A percentile compares a stretch with the other conserved stretches of the same genome.
These are phyloP conservation scores for Laothoe populi DNA, from an alignment of 2,888 invertebrate species.

Conservation along the genomic window DNA sequence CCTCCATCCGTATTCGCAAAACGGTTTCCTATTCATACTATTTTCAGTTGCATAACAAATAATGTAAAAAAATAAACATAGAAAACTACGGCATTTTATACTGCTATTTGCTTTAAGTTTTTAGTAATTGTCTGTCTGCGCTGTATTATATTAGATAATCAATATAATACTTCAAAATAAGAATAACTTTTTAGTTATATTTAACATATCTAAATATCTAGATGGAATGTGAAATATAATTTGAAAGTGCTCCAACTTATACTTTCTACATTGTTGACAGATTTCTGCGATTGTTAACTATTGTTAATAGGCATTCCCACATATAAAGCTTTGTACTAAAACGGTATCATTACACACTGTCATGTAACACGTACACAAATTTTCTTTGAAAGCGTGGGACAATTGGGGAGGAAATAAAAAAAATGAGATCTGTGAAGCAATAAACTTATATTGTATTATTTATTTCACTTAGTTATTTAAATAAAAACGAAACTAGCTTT, in stretches of 20 bases:
- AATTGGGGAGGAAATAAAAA: not conserved
- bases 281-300: slow-evolving; percentile 41
- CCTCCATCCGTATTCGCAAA: too few relatives aligned
- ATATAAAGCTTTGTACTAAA: slow-evolving; percentile 33
- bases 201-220: too few relatives aligned
- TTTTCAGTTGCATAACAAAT: too few relatives aligned
- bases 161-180: too few relatives aligned
- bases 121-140: too few relatives aligned
- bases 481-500: not conserved
- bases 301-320: slow-evolving; percentile 49
- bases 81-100: too few relatives aligned
- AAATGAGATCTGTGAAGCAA: not conserved
- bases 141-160: too few relatives aligned
- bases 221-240: not conserved
- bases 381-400: slow-evolving; percentile 31
- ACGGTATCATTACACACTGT: slow-evolving; percentile 20
- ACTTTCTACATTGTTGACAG: slow-evolving; percentile 16
- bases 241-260: not conserved
- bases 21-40: too few relatives aligned
- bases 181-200: too few relatives aligned
- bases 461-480: not conserved
- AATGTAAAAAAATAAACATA: too few relatives aligned
- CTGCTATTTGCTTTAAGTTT: too few relatives aligned
- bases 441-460: not conserved
- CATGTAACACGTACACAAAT: slow-evolving; percentile 34